A percentile compares a stretch with the other conserved stretches of the same genome.
phyloP scores from a whole-genome alignment of 2,888 invertebrate genomes.

The Pyrrhosoma nymphula region DNA sequence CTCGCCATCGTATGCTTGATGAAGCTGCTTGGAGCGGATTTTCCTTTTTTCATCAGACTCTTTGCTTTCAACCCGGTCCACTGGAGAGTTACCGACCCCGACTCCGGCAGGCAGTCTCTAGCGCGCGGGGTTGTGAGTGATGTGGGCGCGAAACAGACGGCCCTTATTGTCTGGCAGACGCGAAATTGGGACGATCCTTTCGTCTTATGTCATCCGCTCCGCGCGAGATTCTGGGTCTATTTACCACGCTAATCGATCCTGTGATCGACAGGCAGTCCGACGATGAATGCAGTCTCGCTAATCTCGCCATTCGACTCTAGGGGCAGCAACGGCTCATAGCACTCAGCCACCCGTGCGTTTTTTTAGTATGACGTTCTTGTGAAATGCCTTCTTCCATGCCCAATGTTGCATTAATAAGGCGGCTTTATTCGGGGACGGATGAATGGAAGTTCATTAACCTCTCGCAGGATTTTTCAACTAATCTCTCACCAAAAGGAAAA shows the following conservation, averaged over 20 bases:
- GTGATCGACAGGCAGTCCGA: constrained; percentile 5
- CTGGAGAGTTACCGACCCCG: not conserved
- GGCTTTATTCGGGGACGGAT: not conserved
- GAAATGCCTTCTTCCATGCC: not conserved
- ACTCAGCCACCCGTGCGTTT: not conserved
- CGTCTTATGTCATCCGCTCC: not conserved
- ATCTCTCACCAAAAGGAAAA: no score
- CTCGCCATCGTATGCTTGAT: not conserved
- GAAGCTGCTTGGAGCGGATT: not conserved
- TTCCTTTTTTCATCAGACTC: not conserved
- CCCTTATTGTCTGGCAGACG: not conserved
- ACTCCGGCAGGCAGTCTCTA: not conserved
- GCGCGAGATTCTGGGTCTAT: constrained; percentile 45
- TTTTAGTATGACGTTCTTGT: not conserved
- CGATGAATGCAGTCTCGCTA: constrained; percentile 20
- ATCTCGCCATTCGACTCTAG: not conserved
- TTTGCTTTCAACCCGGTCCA: not conserved
- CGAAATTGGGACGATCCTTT: constrained; percentile 4
- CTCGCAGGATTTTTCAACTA: not conserved
- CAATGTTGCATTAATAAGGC: not conserved
- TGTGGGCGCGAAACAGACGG: not conserved
- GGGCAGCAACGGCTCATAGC: not conserved
- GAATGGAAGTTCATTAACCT: not conserved
- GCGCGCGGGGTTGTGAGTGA: no score
- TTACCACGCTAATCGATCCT: constrained; percentile 40